These are phyloP conservation scores for Akabosia matsudoensis DNA, from an alignment of 1,140 invertebrate genomes.

Conservation along the genomic window DNA sequence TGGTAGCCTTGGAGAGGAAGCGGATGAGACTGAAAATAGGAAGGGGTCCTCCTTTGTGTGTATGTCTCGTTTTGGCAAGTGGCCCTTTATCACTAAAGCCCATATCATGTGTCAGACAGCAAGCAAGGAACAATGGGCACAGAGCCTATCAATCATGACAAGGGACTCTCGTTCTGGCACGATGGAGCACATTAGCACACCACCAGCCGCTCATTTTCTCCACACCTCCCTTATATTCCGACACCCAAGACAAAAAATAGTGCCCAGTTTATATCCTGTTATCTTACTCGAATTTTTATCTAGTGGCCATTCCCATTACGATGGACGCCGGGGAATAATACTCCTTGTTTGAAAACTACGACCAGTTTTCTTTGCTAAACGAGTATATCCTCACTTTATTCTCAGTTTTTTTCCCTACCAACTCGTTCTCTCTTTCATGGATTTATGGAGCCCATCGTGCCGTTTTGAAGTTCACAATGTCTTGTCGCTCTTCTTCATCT, in stretches of 20 bases:
- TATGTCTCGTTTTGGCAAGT: slow-evolving; percentile 6
- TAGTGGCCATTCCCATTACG: background rate
- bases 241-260: background rate
- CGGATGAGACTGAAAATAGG: background rate
- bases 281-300: background rate
- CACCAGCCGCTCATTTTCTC: background rate
- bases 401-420: background rate
- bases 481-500: slow-evolving; percentile 35
- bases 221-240: slow-evolving; percentile 3
- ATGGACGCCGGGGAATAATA: background rate
- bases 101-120: slow-evolving; percentile 2
- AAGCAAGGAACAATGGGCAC: background rate
- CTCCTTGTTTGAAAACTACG: background rate
- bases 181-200: slow-evolving; percentile 19
- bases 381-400: background rate
- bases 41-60: background rate
- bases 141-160: slow-evolving; percentile 14
- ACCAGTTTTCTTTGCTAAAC: background rate
- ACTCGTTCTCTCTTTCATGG: background rate
- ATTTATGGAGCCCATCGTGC: slow-evolving; percentile 16
- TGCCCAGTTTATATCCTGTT: background rate
- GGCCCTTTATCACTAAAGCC: slow-evolving; percentile 2
- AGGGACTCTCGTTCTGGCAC: slow-evolving; percentile 11
- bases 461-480: background rate
- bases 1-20: background rate